A percentile compares a stretch with the other conserved stretches of the same genome.
phyloP scores from a whole-genome alignment of 2,797 vertebrate species.

The Jordanella pulchra region DNA sequence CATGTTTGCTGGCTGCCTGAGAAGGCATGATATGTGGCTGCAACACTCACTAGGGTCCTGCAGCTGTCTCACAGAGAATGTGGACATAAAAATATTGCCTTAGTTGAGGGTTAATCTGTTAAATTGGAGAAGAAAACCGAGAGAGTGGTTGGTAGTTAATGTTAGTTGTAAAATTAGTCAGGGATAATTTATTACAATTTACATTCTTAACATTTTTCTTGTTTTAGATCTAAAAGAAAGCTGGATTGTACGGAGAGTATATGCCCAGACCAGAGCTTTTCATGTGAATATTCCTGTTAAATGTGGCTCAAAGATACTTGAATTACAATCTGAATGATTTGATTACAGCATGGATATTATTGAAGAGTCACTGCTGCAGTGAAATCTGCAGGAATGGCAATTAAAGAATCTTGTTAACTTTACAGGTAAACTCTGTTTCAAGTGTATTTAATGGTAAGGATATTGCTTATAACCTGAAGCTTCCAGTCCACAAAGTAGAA shows the following conservation, averaged over 20 bases:
- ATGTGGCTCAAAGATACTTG: conserved; percentile 5
- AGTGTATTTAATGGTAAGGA: neutral
- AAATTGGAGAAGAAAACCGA: conserved; percentile 16
- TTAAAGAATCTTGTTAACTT: neutral
- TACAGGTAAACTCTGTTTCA: neutral
- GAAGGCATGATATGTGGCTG: conserved; percentile 63
- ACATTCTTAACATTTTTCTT: conserved; percentile 52
- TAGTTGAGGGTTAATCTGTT: conserved; percentile 42
- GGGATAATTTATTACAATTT: conserved; percentile 52
- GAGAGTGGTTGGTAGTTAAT: conserved; percentile 43
- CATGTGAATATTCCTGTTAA: conserved; percentile 23
- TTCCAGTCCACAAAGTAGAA: neutral
- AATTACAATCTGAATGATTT: neutral
- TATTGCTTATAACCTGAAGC: neutral
- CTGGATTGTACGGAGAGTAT: conserved; percentile 9
- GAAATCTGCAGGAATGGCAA: neutral
- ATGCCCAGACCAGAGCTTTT: conserved; percentile 13
- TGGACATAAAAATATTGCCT: conserved; percentile 44
- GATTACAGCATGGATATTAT: neutral
- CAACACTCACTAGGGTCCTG: conserved; percentile 54
- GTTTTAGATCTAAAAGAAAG: conserved; percentile 14
- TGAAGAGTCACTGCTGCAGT: neutral
- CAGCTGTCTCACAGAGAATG: conserved; percentile 55
- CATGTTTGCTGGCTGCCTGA: conserved; percentile 57
- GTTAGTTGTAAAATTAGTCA: conserved; percentile 40